These are phyloP conservation scores for Gymnarchus niloticus DNA, from an alignment of 2,113 vertebrate genomes.

Conservation along the genomic window DNA sequence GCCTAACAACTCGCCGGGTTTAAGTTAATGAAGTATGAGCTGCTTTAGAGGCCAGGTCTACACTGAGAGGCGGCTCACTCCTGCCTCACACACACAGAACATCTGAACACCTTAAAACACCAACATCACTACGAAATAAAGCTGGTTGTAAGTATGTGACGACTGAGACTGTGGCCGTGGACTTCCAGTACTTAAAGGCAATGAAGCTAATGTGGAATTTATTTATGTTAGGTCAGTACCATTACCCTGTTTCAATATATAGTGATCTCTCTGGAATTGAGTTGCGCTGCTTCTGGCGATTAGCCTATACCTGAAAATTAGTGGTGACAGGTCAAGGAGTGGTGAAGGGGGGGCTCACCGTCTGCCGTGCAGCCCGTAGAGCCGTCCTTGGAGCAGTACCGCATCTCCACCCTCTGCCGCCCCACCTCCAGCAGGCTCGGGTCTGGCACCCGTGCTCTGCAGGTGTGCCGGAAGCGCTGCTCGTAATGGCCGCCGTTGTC, in stretches of 20 bases:
- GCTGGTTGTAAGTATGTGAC: no score
- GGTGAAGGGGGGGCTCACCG: background rate
- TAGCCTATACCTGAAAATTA: background rate
- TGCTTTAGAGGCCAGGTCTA: background rate
- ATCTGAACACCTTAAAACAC: no score
- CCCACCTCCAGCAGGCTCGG: conserved; percentile 84
- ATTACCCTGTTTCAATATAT: background rate
- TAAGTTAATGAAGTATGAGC: no score
- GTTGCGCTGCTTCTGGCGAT: background rate
- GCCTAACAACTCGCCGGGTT: background rate
- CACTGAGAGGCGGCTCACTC: background rate
- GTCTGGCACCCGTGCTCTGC: conserved; percentile 84
- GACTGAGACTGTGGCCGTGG: no score
- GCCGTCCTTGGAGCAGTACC: conserved; percentile 90
- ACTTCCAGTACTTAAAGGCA: background rate
- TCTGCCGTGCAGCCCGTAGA: conserved; percentile 72
- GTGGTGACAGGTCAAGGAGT: background rate
- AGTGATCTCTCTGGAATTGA: background rate
- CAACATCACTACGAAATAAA: no score
- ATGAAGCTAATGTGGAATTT: background rate
- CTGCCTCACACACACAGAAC: no score
- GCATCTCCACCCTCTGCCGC: conserved; percentile 92
- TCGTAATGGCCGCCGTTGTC: conserved; percentile 94
- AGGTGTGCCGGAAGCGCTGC: conserved; percentile 91
- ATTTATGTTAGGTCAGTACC: background rate